phyloP scores from a whole-genome alignment of 1,140 invertebrate species.

The Philotrypesis tridentata region DNA sequence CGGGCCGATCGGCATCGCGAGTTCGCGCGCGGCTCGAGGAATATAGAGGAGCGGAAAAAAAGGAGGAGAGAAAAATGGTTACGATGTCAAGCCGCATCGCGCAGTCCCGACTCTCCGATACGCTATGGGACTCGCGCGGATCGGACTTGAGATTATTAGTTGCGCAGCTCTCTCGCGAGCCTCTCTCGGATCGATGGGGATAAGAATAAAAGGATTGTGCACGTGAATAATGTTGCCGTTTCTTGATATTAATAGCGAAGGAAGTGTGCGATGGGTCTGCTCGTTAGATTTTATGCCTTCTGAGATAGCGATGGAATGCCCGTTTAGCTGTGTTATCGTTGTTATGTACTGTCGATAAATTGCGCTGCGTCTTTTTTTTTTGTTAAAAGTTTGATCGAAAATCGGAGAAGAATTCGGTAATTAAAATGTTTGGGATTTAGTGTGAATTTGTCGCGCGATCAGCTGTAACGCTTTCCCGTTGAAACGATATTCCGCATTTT shows the following conservation, averaged over 20 bases:
- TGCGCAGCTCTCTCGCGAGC: conserved; percentile 17
- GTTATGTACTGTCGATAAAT: neutral
- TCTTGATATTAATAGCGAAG: neutral
- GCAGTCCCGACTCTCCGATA: neutral
- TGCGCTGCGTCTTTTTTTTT: neutral
- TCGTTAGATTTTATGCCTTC: neutral
- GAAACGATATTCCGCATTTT: conserved; percentile 1
- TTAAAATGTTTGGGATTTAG: neutral
- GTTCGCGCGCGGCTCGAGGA: too few species aligned
- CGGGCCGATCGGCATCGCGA: neutral
- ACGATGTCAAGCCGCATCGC: conserved; percentile 16
- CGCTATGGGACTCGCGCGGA: too few species aligned
- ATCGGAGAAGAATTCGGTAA: neutral
- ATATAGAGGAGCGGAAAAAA: neutral
- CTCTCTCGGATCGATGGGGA: neutral
- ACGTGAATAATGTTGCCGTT: neutral
- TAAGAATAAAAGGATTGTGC: neutral
- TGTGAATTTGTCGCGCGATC: neutral
- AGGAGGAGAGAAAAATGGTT: conserved; percentile 24
- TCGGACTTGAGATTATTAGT: conserved; percentile 15
- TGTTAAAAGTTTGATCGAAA: neutral
- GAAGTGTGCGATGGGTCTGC: neutral
- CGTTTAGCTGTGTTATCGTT: neutral
- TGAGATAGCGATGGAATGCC: neutral
- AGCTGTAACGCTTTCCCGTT: conserved; percentile 2